Evolutionary conservation across 2,888 invertebrate genomes (phyloP), one percentile per base, ranked within the genome.

Genomic region (Anagyrus pseudococci): DNA sequence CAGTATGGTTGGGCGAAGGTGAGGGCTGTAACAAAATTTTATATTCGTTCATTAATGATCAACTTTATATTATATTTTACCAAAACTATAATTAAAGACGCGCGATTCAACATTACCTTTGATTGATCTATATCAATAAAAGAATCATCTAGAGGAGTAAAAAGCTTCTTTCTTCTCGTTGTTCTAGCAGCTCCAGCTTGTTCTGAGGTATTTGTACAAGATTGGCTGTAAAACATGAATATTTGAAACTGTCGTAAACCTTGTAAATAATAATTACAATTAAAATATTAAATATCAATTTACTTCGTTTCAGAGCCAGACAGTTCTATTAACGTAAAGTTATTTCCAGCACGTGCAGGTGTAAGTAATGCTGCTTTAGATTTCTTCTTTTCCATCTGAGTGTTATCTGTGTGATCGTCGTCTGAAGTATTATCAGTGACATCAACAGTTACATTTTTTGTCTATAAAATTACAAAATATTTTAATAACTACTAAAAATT

Each of bases 271-370:
- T n/a, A n/a, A n/a, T n/a, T n/a, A n/a, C n/a, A n/a, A n/a, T n/a
- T n/a, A n/a, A n/a, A n/a, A n/a, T n/a, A n/a, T n/a, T n/a, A n/a
- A n/a, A n/a, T n/a, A n/a, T n/a, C n/a, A n/a, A 37, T 20, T 4
- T 29, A 77, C 76, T 75, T 77, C 0, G 75, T 66, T 23, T 78
- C 78, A 1, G 77, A 76, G 3, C 66, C 71, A 0, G 77, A 76
- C n/a, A 74, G 58, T 20, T 78, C 76, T 1, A 75, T 69, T n/a
- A n/a, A n/a, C 3, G 74, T 55, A 10, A 71, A 64, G 48, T 70
- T 62, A 22, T 73, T 71, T 8, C 69, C 53, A 1, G 47, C 50
- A n/a, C n/a, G n/a, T 3, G 50, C 56, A 1, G 62, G 48, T n/a
- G 60, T 56, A 6, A 62, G 48, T 33, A 62, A 59, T 13, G 29